A percentile compares a stretch with the other conserved stretches of the same genome.
phyloP scores from a whole-genome alignment of 2,113 vertebrate species.

The Tichodroma muraria region DNA sequence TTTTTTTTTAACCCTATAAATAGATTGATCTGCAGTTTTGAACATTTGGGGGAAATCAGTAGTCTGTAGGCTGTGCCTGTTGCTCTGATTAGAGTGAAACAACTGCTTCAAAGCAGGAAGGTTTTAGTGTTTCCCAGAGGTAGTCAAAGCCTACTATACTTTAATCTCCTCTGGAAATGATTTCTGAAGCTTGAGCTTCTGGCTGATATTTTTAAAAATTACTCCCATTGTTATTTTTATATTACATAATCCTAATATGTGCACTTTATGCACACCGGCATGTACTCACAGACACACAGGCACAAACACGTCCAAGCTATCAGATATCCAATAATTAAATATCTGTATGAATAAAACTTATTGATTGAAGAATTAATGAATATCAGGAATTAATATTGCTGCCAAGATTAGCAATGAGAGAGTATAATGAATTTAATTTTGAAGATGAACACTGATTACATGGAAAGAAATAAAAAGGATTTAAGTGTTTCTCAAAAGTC shows the following conservation, averaged over 20 bases:
- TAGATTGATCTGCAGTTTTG: neutral
- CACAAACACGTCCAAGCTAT: neutral
- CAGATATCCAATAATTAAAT: neutral
- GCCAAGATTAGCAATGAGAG: neutral
- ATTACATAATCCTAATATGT: neutral
- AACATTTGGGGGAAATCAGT: neutral
- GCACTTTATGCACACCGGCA: neutral
- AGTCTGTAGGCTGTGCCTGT: neutral
- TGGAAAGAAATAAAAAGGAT: neutral
- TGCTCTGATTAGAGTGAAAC: neutral
- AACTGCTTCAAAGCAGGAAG: neutral
- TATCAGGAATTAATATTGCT: neutral
- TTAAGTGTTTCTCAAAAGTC: neutral
- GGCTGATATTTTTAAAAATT: neutral
- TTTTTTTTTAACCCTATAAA: neutral
- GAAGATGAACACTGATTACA: neutral
- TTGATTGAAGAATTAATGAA: neutral
- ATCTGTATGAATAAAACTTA: neutral
- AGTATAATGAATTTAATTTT: neutral
- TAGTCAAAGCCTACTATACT: neutral
- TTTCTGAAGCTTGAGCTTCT: neutral
- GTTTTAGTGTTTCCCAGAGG: neutral
- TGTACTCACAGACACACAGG: neutral
- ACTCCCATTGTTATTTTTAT: neutral
- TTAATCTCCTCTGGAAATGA: neutral